A percentile compares a stretch with the other conserved stretches of the same genome.
phyloP scores from a whole-genome alignment of 2,797 vertebrate species.

The Lophius americanus region DNA sequence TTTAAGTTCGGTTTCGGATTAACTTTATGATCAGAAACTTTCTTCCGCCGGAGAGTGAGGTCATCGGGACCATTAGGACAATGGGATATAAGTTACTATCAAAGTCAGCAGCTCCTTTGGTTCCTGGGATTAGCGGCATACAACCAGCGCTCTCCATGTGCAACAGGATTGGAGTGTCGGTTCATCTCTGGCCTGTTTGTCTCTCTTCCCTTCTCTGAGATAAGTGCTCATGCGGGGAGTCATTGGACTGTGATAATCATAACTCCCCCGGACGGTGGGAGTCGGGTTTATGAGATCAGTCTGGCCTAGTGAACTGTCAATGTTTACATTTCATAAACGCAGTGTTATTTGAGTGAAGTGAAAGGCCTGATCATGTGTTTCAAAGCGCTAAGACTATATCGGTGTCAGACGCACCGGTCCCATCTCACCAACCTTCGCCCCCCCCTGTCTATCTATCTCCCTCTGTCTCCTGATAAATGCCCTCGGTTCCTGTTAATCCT shows the following conservation, averaged over 20 bases:
- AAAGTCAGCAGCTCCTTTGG: conserved; percentile 26
- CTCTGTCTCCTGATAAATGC: conserved; percentile 54
- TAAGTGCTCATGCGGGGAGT: conserved; percentile 47
- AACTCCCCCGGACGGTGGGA: conserved; percentile 48
- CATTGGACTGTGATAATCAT: conserved; percentile 51
- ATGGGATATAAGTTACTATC: no score
- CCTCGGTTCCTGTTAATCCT: conserved; percentile 63
- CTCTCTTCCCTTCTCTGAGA: conserved; percentile 20
- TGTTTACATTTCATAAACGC: conserved; percentile 84
- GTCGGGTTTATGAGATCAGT: conserved; percentile 71
- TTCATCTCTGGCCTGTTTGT: conserved; percentile 15
- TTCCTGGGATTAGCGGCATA: conserved; percentile 14
- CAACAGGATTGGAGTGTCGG: conserved; percentile 16
- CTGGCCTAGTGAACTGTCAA: conserved; percentile 75
- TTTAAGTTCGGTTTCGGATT: not conserved
- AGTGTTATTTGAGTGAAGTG: conserved; percentile 74
- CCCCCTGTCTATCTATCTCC: not conserved
- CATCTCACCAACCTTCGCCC: not conserved
- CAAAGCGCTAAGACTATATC: conserved; percentile 52
- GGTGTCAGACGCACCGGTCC: conserved; percentile 31
- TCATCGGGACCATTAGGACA: not conserved
- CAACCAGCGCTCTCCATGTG: conserved; percentile 13
- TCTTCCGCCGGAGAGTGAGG: conserved; percentile 5
- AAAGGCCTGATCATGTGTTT: conserved; percentile 71
- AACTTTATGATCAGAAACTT: not conserved